phyloP scores from a whole-genome alignment of 2,888 invertebrate genomes.

The Gari tellinella region DNA sequence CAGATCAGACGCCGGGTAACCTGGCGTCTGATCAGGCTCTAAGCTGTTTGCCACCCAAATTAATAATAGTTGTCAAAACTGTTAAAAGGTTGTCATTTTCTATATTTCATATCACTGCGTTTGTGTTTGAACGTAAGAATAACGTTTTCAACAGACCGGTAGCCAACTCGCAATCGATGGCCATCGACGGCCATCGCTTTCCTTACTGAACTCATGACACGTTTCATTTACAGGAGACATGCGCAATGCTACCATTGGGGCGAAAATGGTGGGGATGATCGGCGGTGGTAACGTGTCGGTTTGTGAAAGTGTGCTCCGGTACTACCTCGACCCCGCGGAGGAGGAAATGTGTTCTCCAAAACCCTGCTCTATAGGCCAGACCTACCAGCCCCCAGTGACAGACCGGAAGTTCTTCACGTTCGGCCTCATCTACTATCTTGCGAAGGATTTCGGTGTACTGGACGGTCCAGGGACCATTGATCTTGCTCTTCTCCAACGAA shows the following conservation, averaged over 20 bases:
- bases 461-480: slow-evolving; percentile 51
- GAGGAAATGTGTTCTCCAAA: slow-evolving; percentile 68
- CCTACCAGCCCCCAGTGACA: slow-evolving; percentile 72
- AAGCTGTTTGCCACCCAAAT: too few species aligned
- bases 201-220: too few species aligned
- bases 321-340: slow-evolving; percentile 55
- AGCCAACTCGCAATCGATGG: too few species aligned
- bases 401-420: slow-evolving; percentile 68
- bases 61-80: too few species aligned
- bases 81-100: too few species aligned
- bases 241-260: slow-evolving; percentile 35
- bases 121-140: too few species aligned
- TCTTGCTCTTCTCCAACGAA: slow-evolving; percentile 53
- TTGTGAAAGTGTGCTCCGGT: slow-evolving; percentile 57
- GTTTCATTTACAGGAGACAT: slow-evolving; percentile 51
- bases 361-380: slow-evolving; percentile 78
- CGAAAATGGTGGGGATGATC: slow-evolving; percentile 40
- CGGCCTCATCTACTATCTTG: slow-evolving; percentile 67
- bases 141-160: too few species aligned
- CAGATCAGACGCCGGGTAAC: too few species aligned
- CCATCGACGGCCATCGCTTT: too few species aligned
- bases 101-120: too few species aligned
- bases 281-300: slow-evolving; percentile 62
- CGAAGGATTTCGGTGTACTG: slow-evolving; percentile 60
- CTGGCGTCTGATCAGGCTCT: too few species aligned